phyloP scores from a whole-genome alignment of 2,888 invertebrate species.

The Morpho helenor region DNA sequence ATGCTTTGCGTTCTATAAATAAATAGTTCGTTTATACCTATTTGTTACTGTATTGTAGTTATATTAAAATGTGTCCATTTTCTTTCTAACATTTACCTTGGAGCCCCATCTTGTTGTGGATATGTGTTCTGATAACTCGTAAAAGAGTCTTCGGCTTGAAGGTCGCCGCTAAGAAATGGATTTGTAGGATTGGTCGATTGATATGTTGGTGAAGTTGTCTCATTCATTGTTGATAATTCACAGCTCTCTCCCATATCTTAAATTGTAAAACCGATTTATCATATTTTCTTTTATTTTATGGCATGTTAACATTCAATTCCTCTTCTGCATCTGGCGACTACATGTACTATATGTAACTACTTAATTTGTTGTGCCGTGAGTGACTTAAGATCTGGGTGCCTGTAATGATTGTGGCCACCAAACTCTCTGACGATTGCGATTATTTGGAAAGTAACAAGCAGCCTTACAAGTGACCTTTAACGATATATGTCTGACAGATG shows the following conservation, averaged over 20 bases:
- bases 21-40: not conserved
- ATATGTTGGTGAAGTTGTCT: conserved; percentile 65
- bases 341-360: no score
- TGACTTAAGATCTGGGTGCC: no score
- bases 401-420: no score
- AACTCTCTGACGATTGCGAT: no score
- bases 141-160: conserved; percentile 77
- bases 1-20: conserved; percentile 77
- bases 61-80: not conserved
- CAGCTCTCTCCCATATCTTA: conserved; percentile 75
- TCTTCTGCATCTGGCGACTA: no score
- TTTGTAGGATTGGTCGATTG: conserved; percentile 80
- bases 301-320: no score
- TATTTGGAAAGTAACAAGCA: no score
- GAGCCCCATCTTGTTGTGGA: conserved; percentile 70
- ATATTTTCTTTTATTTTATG: no score
- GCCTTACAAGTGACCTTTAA: no score
- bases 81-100: conserved; percentile 44
- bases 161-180: conserved; percentile 65
- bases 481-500: no score
- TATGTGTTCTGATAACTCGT: conserved; percentile 75
- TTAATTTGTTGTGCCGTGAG: no score
- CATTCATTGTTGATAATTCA: conserved; percentile 79
- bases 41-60: not conserved
- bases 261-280: not conserved